Conservation (phyloP, 1,140 invertebrate genomes). For the Maniola jurtina region DNA sequence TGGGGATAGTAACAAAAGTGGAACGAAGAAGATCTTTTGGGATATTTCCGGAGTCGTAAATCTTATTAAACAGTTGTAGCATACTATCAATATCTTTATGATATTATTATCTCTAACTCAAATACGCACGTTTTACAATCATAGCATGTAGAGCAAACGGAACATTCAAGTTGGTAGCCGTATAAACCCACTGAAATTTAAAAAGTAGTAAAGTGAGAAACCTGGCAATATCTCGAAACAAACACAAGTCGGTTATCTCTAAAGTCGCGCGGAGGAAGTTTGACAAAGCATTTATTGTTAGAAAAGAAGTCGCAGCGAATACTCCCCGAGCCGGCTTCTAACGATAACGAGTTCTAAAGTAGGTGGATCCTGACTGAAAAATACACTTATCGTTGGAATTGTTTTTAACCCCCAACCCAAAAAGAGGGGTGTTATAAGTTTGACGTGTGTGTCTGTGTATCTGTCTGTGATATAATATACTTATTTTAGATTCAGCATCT, state of each 20-base stretch:
- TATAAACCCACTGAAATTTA: slow-evolving; percentile 26
- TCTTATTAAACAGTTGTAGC: too few species aligned
- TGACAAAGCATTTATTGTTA: slow-evolving; percentile 74
- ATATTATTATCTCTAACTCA: too few species aligned
- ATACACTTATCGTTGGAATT: slow-evolving; percentile 19
- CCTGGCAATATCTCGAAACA: slow-evolving; percentile 50
- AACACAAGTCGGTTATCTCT: slow-evolving; percentile 67
- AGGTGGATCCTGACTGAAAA: slow-evolving; percentile 31
- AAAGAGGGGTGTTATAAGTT: too few species aligned
- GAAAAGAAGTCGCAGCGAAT: slow-evolving; percentile 51
- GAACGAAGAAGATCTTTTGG: too few species aligned
- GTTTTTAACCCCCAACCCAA: too few species aligned
- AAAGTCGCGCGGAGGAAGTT: slow-evolving; percentile 49
- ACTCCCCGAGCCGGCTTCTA: slow-evolving; percentile 37
- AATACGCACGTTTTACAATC: too few species aligned
- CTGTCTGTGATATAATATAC: too few species aligned
- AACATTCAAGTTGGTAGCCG: background rate
- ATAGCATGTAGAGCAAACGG: background rate
- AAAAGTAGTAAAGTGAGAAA: slow-evolving; percentile 44
- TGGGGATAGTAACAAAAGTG: too few species aligned
- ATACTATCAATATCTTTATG: too few species aligned
- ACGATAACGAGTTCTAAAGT: slow-evolving; percentile 69
- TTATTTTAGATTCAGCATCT: too few species aligned
- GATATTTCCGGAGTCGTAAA: too few species aligned
- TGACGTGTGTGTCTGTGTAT: too few species aligned